phyloP scores from a whole-genome alignment of 2,888 invertebrate species.

The Ariolimax columbianus region DNA sequence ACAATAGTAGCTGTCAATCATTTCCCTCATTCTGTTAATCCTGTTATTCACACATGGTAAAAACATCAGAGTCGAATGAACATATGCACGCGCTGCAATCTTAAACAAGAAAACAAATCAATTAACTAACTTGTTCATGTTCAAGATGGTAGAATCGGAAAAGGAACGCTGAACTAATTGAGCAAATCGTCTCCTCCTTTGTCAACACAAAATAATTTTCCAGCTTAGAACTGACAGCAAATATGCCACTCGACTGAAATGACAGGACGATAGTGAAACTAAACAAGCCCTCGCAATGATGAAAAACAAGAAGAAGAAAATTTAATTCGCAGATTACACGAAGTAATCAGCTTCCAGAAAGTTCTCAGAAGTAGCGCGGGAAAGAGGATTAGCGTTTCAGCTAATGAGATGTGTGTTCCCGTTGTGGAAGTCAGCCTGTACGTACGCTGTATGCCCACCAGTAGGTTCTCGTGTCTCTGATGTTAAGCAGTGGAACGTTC shows the following conservation, averaged over 20 bases:
- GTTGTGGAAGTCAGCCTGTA: neutral
- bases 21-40: neutral
- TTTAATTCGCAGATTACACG: constrained; percentile 7
- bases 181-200: neutral
- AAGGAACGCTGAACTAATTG: neutral
- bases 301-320: neutral
- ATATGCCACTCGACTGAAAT: neutral
- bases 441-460: too few species aligned
- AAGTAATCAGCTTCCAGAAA: constrained; percentile 26
- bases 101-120: neutral
- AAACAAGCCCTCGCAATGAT: neutral
- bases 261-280: neutral
- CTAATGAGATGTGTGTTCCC: constrained; percentile 13
- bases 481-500: too few species aligned
- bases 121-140: neutral
- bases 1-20: too few species aligned
- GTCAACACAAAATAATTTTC: neutral
- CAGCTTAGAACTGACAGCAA: neutral
- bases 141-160: neutral
- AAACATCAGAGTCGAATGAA: neutral
- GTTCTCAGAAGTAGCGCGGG: neutral
- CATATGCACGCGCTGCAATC: neutral
- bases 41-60: neutral
- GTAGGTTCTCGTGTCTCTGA: too few species aligned
- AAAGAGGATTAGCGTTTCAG: constrained; percentile 30